Base-by-base conservation (phyloP, 2,888 invertebrate genomes). In the Linyphia triangularis region DNA sequence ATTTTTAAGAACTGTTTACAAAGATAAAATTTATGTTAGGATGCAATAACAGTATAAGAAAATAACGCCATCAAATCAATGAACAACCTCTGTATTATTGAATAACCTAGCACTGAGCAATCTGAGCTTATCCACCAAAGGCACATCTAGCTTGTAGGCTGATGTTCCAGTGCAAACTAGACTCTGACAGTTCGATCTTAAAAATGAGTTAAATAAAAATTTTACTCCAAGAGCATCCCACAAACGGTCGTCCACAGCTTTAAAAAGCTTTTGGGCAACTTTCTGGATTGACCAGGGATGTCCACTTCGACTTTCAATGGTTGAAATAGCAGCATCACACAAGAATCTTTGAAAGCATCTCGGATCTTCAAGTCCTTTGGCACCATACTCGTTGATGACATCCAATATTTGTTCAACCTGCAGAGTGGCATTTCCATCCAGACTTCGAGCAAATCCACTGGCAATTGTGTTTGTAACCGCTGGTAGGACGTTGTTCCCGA, bases 321-420 rank as follows among this genome's bases (percentile, higher is more conserved):
- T 73, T 16, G 81, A 81, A 30, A 57, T 81, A 2, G 75, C 86
- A 2, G 75, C 59, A 69, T 88, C 73, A 30, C 86, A 88, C 4
- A 81, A 9, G 22, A 75, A 67, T 19, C 51, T 82, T 37, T 88
- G 67, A 10, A 88, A 57, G 51, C 86, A 88, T 30, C 40, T 51
- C 0, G 86, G 86, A 69, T 88, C 86, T 16, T 82, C 81, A 0
- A 88, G 13, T 2, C 57, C 57, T 30, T 30, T 73, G 6, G 69
- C 51, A 2, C 73, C 73, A 22, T 51, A 81, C 40, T 88, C 81
- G 10, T 73, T 79, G 57, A 81, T 59, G 10, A 19, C 24, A 6
- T 82, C 86, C 43, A 88, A 2, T 7, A 81, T 16, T 57, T 67
- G 57, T 22, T 88, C 86, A 0, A 67, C 30, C 16, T 40, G 40